Percentiles rank a stretch among this genome's conserved stretches.
These are phyloP conservation scores for Pangasius mekongensis DNA, from an alignment of 2,797 vertebrate genomes.

Conservation along the genomic window DNA sequence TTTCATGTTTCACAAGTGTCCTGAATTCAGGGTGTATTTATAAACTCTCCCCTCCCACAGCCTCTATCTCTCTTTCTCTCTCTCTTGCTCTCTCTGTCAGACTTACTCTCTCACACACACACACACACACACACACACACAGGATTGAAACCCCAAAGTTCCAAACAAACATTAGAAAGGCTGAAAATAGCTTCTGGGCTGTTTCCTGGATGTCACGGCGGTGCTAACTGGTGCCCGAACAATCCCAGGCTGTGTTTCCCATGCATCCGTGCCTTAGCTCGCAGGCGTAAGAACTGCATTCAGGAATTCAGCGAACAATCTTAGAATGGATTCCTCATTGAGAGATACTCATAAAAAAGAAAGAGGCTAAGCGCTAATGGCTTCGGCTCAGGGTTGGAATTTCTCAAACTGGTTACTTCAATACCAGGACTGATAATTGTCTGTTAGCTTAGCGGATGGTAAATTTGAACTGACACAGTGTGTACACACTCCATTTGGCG, in stretches of 20 bases:
- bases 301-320: slow-evolving; percentile 62
- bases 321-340: slow-evolving; percentile 65
- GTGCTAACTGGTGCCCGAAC: slow-evolving; percentile 66
- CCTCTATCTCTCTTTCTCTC: slow-evolving; percentile 21
- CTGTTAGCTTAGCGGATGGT: slow-evolving; percentile 26
- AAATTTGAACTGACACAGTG: slow-evolving; percentile 41
- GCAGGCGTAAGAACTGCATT: slow-evolving; percentile 51
- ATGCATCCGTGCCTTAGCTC: slow-evolving; percentile 59
- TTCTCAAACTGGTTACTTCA: slow-evolving; percentile 20
- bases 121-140: slow-evolving; percentile 25
- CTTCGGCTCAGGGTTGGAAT: background rate
- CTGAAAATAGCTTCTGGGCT: slow-evolving; percentile 68
- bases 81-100: slow-evolving; percentile 16
- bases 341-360: slow-evolving; percentile 69
- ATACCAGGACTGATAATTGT: slow-evolving; percentile 27
- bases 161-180: slow-evolving; percentile 69
- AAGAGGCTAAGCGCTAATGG: slow-evolving; percentile 26
- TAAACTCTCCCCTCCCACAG: background rate
- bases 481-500: slow-evolving; percentile 8
- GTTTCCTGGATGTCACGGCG: slow-evolving; percentile 70
- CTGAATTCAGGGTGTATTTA: slow-evolving; percentile 19
- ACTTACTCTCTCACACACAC: background rate
- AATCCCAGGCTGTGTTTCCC: slow-evolving; percentile 68
- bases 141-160: slow-evolving; percentile 48
- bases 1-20: background rate